A percentile compares a stretch with the other conserved stretches of the same genome.
phyloP scores from a whole-genome alignment of 2,888 invertebrate genomes.

The Hartigia nigra region DNA sequence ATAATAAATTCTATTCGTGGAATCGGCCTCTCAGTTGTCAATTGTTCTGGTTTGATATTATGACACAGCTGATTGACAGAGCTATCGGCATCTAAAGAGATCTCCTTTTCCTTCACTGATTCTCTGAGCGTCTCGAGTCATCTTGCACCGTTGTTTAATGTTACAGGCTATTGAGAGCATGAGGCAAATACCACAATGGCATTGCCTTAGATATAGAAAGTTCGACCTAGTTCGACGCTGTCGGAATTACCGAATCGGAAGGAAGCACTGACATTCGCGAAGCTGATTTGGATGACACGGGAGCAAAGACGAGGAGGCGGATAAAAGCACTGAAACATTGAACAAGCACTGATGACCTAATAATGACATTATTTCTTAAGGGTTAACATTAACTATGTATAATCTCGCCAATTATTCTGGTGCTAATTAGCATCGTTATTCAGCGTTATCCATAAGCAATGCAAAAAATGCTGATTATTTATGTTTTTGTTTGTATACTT shows the following conservation, averaged over 20 bases:
- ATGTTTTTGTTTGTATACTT: background rate
- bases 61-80: background rate
- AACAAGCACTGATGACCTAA: background rate
- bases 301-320: background rate
- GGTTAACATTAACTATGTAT: background rate
- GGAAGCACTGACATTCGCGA: slow-evolving; percentile 67
- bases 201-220: slow-evolving; percentile 84
- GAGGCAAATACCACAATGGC: slow-evolving; percentile 86
- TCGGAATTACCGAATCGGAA: slow-evolving; percentile 76
- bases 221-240: slow-evolving; percentile 83
- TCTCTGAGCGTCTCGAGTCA: background rate
- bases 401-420: background rate
- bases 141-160: slow-evolving; percentile 22
- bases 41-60: background rate
- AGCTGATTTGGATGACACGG: background rate
- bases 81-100: background rate
- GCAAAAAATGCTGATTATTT: background rate
- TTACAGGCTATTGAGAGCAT: slow-evolving; percentile 77
- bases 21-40: background rate
- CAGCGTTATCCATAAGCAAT: background rate
- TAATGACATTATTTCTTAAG: background rate
- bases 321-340: background rate
- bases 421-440: background rate
- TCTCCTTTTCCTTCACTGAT: background rate
- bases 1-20: no score